Evolutionary conservation across 2,113 vertebrate species (phyloP).

Genomic region (Rynchops niger): DNA sequence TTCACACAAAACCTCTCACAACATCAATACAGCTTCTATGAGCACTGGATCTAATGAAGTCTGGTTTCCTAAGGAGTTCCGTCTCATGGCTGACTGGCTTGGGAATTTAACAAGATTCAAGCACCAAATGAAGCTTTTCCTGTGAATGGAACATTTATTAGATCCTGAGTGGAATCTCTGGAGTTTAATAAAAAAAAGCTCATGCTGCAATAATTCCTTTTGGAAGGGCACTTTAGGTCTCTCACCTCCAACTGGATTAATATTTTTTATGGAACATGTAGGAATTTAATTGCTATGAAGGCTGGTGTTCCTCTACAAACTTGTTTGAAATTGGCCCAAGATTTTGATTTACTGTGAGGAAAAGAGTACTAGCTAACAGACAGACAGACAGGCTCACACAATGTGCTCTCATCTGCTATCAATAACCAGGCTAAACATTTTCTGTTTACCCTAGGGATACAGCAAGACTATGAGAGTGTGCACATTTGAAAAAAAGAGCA

Average conservation of each 20-base stretch:
- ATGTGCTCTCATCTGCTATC: neutral
- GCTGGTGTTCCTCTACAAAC: neutral
- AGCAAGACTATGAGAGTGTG: neutral
- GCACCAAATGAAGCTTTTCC: constrained; percentile 39
- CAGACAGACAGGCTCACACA: neutral
- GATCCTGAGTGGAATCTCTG: constrained; percentile 27
- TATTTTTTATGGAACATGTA: constrained; percentile 10
- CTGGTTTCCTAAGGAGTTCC: constrained; percentile 52
- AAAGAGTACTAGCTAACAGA: neutral
- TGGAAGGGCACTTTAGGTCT: constrained; percentile 41
- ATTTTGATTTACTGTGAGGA: neutral
- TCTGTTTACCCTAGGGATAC: neutral
- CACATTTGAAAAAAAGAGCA: neutral
- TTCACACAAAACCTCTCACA: constrained; percentile 55
- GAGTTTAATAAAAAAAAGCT: constrained; percentile 63
- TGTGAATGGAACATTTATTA: constrained; percentile 46
- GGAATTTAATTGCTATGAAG: constrained; percentile 27
- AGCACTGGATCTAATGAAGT: constrained; percentile 50
- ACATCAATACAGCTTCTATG: constrained; percentile 38
- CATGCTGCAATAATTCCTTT: constrained; percentile 47
- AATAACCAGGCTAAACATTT: neutral
- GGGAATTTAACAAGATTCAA: constrained; percentile 55
- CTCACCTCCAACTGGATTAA: constrained; percentile 30
- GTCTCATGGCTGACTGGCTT: constrained; percentile 25
- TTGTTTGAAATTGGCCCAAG: neutral